phyloP scores from a whole-genome alignment of 2,797 vertebrate genomes.

The Fratercula arctica region DNA sequence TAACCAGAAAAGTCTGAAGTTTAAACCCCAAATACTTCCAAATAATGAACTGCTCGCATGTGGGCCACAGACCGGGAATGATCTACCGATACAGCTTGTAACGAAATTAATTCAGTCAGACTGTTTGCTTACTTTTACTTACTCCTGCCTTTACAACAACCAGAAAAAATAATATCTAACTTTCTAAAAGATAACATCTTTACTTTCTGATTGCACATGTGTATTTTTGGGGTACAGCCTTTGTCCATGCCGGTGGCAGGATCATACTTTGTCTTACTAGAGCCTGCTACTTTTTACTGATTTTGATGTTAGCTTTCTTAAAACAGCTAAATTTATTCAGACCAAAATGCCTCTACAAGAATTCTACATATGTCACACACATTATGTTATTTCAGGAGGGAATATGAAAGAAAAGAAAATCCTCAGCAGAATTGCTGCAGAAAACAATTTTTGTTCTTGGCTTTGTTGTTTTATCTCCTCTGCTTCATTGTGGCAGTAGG shows the following conservation, averaged over 20 bases:
- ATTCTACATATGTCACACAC: background rate
- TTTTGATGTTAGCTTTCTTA: background rate
- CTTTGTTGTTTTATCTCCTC: constrained; percentile 1
- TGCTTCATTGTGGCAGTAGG: background rate
- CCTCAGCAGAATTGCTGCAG: constrained; percentile 6
- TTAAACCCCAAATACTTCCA: background rate
- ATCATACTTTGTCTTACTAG: background rate
- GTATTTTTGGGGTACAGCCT: background rate
- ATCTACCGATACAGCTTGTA: background rate
- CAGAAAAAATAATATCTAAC: background rate
- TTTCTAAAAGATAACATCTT: background rate
- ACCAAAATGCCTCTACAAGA: background rate
- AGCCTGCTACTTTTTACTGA: background rate
- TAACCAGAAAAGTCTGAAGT: background rate
- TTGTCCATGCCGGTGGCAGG: background rate
- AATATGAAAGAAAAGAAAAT: constrained; percentile 17
- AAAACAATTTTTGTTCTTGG: constrained; percentile 25
- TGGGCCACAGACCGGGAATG: background rate
- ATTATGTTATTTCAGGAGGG: background rate
- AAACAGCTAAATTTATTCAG: background rate
- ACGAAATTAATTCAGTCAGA: background rate
- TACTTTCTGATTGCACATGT: background rate
- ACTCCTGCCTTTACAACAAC: background rate
- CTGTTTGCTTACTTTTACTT: background rate
- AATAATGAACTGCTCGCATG: background rate